Conservation (phyloP, 2,113 vertebrate species). For the Chiloscyllium plagiosum region DNA sequence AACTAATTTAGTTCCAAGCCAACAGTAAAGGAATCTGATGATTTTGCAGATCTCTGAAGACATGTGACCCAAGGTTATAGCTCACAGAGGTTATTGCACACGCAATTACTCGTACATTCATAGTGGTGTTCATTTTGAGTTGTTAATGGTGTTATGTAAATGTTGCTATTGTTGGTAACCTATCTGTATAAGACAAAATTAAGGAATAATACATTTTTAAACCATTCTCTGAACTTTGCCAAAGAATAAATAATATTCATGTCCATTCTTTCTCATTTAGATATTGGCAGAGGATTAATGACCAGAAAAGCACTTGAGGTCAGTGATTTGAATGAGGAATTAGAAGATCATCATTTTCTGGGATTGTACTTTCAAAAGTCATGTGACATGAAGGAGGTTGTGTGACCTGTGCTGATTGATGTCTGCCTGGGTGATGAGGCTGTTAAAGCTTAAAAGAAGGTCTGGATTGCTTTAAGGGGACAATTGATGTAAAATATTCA, state of each 20-base stretch:
- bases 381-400: not conserved
- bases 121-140: not conserved
- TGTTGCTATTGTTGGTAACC: not conserved
- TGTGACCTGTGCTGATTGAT: not conserved
- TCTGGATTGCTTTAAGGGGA: not conserved
- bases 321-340: constrained; percentile 38
- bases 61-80: not conserved
- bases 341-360: not conserved
- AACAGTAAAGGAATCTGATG: not conserved
- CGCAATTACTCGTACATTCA: not conserved
- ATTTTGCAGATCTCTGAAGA: not conserved
- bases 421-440: not conserved
- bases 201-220: not conserved
- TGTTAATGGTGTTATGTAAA: not conserved
- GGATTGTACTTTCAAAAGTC: not conserved
- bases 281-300: constrained; percentile 83
- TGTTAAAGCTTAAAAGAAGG: not conserved
- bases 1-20: not conserved
- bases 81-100: not conserved
- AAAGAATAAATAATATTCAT: not conserved
- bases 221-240: not conserved
- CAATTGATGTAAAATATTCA: not conserved
- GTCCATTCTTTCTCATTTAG: constrained; percentile 50
- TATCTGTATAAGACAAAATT: not conserved
- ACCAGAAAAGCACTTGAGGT: constrained; percentile 64